Evolutionary conservation across 2,113 vertebrate genomes (phyloP), one percentile per base, ranked within the genome.

Genomic region (Sterrhoptilus dennistouni): DNA sequence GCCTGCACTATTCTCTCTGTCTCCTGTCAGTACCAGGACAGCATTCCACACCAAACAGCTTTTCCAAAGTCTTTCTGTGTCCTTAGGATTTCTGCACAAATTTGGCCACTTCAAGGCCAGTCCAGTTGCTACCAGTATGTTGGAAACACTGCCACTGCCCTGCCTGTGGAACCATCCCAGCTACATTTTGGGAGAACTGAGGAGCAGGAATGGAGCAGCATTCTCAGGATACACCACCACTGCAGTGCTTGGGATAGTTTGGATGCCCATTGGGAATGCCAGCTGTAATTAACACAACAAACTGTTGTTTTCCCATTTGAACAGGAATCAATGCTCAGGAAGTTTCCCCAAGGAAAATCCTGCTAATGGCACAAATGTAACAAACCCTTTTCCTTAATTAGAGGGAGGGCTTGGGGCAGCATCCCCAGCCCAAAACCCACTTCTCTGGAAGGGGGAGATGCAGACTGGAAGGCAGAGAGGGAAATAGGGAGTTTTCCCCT

Each of bases 111-210:
- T n/a, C 61, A 50, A 38, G 20, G 33, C 63, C 59, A 22, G 13
- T 24, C 42, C 14, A 29, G 40, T 8, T 17, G 36, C 45, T 72
- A 36, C 11, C 64, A 22, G 18, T 4, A 12, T 12, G 54, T 20
- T 54, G 50, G 3, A n/a, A 64, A n/a, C 5, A 17, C 24, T 13
- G 33, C 20, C 8, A 11, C 0, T 19, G 52, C 36, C 83, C 1
- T 21, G 52, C 36, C 83, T 38, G n/a, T 18, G 54, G n/a, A 71
- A 53, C 4, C 11, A 25, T 17, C 12, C 56, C 47, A 44, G 57
- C 2, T 5, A 8, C 19, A 11, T 17, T 25, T 22, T 0, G 2
- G 44, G 42, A 75, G 35, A 29, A 35, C 7, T 0, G 0, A 57
- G 29, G 47, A 33, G 53, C 33, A 31, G 66, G 47, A 72, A 45